Conservation (phyloP, 2,797 vertebrate genomes). For the Scyliorhinus canicula region DNA sequence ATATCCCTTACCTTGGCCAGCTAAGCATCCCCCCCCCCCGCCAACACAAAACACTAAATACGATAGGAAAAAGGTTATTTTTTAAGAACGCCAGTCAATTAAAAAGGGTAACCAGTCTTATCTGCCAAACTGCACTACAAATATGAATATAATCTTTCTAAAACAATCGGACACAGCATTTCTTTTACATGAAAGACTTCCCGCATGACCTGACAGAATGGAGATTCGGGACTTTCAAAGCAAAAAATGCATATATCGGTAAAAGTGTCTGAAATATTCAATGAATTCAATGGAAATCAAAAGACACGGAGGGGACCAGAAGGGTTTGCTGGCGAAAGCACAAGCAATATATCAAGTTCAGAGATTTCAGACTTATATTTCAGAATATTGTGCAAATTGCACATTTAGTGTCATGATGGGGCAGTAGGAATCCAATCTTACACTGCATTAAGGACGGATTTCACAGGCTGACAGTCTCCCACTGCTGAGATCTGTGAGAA, state of each 20-base stretch:
- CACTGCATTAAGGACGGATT: constrained; percentile 37
- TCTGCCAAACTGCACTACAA: neutral
- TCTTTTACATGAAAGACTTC: constrained; percentile 13
- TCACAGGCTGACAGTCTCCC: constrained; percentile 35
- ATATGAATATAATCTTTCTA: neutral
- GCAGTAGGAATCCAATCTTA: constrained; percentile 35
- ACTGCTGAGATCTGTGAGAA: constrained; percentile 36
- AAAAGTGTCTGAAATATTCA: constrained; percentile 28
- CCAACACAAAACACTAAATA: no score
- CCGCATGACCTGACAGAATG: neutral
- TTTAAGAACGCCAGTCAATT: neutral
- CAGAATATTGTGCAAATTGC: constrained; percentile 36
- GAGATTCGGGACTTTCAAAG: neutral
- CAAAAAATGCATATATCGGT: neutral
- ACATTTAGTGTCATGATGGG: constrained; percentile 35
- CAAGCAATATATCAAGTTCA: constrained; percentile 33
- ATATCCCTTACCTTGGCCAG: no score
- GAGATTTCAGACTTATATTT: constrained; percentile 35
- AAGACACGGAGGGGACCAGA: constrained; percentile 6
- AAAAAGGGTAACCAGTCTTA: neutral
- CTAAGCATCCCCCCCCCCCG: no score
- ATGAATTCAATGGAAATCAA: constrained; percentile 24
- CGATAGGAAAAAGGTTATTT: neutral
- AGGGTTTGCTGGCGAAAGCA: constrained; percentile 27
- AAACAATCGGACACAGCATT: neutral